These are phyloP conservation scores for Epinotia bilunana DNA, from an alignment of 2,888 invertebrate genomes.

Conservation along the genomic window DNA sequence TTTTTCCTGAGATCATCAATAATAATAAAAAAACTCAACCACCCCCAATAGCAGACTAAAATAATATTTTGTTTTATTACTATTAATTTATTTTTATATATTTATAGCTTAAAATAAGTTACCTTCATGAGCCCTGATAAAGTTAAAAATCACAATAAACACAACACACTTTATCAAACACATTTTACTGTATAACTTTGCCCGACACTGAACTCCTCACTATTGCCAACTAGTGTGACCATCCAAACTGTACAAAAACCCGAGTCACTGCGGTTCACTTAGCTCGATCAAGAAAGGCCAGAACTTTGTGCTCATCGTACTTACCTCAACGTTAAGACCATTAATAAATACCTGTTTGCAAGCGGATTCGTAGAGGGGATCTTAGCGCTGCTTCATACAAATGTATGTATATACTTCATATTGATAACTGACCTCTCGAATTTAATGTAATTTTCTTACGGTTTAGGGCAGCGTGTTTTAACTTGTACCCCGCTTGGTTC, in stretches of 20 bases:
- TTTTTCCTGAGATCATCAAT: no score
- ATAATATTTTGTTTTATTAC: not conserved
- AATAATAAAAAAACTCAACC: not conserved
- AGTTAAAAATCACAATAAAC: conserved; percentile 14
- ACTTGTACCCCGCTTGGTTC: not conserved
- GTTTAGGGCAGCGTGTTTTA: not conserved
- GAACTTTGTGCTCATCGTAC: conserved; percentile 11
- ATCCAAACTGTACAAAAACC: not conserved
- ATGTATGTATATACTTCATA: not conserved
- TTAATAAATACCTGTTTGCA: conserved; percentile 25
- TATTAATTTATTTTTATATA: not conserved
- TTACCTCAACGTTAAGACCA: conserved; percentile 6
- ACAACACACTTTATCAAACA: conserved; percentile 1
- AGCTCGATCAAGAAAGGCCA: not conserved
- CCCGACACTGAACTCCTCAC: not conserved
- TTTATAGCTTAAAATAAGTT: not conserved
- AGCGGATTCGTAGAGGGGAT: not conserved
- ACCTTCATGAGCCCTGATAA: conserved; percentile 23
- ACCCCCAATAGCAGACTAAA: not conserved
- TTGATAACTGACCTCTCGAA: not conserved
- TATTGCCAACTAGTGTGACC: conserved; percentile 21
- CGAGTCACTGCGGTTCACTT: not conserved
- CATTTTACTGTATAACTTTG: conserved; percentile 12
- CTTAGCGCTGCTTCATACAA: not conserved
- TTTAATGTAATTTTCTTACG: not conserved